Evolutionary conservation across 2,797 vertebrate genomes (phyloP).

Genomic region (Micropoecilia bifurca): DNA sequence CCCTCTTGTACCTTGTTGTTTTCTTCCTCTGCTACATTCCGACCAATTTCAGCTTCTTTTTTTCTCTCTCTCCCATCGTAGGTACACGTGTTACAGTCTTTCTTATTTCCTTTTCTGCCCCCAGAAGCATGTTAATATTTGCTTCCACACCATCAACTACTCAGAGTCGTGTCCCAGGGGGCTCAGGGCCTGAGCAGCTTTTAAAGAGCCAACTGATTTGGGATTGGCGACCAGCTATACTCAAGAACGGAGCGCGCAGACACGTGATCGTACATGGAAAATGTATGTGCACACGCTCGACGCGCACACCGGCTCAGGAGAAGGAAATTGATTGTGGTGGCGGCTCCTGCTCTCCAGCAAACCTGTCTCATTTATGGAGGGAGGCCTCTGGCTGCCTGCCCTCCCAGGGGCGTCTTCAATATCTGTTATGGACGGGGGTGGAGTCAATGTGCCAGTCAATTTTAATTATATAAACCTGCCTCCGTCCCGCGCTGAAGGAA

Average conservation of each 20-base stretch:
- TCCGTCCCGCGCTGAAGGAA: conserved; percentile 53
- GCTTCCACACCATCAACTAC: neutral
- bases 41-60: conserved; percentile 44
- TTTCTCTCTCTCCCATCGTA: conserved; percentile 43
- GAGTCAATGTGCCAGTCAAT: conserved; percentile 71
- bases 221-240: conserved; percentile 39
- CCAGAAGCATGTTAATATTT: neutral
- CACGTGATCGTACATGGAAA: conserved; percentile 8
- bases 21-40: conserved; percentile 39
- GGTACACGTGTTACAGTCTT: conserved; percentile 51
- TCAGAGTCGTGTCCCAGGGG: neutral
- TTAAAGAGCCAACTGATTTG: conserved; percentile 63
- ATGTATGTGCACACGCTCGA: conserved; percentile 10
- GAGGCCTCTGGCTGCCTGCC: conserved; percentile 43
- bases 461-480: conserved; percentile 79
- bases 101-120: conserved; percentile 16
- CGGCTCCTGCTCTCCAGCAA: conserved; percentile 54
- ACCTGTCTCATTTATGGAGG: conserved; percentile 62
- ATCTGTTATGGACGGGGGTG: conserved; percentile 66
- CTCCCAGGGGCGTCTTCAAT: conserved; percentile 72
- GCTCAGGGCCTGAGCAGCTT: conserved; percentile 47
- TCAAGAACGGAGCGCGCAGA: conserved; percentile 19
- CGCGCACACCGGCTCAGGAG: conserved; percentile 31
- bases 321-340: conserved; percentile 62
- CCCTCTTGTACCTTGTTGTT: conserved; percentile 26